Conservation (phyloP, 2,797 vertebrate genomes). For the Gadopsis marmoratus region DNA sequence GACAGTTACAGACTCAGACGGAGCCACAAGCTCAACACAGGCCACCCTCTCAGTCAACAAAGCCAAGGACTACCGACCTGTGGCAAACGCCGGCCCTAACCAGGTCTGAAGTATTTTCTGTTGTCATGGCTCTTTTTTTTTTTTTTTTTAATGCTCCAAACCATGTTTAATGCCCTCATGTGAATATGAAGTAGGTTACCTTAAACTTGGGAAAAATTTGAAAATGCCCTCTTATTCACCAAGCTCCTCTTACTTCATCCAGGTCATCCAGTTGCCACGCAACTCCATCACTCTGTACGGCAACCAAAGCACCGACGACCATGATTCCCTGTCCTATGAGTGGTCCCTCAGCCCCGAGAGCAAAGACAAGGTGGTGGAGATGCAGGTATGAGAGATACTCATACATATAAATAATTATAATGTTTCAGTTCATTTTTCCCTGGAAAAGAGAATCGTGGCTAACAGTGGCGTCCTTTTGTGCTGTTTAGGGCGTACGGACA, state of each 20-base stretch:
- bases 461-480: neutral
- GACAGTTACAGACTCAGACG: constrained; percentile 95
- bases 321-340: constrained; percentile 94
- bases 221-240: neutral
- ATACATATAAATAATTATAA: neutral
- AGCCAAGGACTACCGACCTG: constrained; percentile 95
- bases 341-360: constrained; percentile 97
- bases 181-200: neutral
- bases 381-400: constrained; percentile 89
- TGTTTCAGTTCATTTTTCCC: neutral
- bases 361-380: constrained; percentile 98
- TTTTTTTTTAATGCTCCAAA: neutral
- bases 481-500: constrained; percentile 91
- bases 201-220: neutral
- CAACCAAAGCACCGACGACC: constrained; percentile 96
- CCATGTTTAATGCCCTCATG: neutral
- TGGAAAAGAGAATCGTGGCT: neutral
- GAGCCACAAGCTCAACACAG: constrained; percentile 90
- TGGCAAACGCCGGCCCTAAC: constrained; percentile 94
- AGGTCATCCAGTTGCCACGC: constrained; percentile 95
- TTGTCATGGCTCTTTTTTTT: neutral
- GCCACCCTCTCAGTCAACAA: constrained; percentile 93
- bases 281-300: constrained; percentile 94
- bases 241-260: constrained; percentile 61
- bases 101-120: constrained; percentile 62